A percentile compares a stretch with the other conserved stretches of the same genome.
These are phyloP conservation scores for Dallia pectoralis DNA, from an alignment of 2,797 vertebrate genomes.

Conservation along the genomic window DNA sequence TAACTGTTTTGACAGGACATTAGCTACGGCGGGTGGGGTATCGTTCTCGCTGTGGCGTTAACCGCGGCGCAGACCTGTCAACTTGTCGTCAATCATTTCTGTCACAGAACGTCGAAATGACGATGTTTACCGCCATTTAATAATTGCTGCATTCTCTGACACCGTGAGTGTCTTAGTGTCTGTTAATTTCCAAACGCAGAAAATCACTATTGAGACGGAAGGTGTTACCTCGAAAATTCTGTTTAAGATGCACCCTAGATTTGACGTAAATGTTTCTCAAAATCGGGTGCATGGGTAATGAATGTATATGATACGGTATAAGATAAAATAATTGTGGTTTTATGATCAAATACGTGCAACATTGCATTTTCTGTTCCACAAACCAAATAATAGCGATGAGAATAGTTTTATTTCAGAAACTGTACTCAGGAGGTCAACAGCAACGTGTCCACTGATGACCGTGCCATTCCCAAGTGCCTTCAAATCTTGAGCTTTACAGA, in stretches of 20 bases:
- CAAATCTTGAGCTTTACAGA: conserved; percentile 11
- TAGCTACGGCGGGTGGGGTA: conserved; percentile 38
- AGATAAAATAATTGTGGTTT: no score
- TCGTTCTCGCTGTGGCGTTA: neutral
- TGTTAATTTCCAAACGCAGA: neutral
- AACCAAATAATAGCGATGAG: neutral
- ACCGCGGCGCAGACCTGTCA: neutral
- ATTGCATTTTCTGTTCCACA: neutral
- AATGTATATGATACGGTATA: neutral
- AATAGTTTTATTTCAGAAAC: neutral
- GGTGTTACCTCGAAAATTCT: neutral
- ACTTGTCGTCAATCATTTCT: neutral
- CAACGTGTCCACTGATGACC: neutral
- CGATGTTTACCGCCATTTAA: conserved; percentile 33
- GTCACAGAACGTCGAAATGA: neutral
- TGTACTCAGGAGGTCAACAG: neutral
- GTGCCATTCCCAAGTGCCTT: neutral
- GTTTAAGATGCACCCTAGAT: neutral
- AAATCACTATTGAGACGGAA: neutral
- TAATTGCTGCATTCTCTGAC: neutral
- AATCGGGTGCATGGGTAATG: neutral
- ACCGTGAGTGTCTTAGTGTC: neutral
- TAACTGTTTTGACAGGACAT: conserved; percentile 35
- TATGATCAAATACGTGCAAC: no score
- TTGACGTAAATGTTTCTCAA: neutral